phyloP scores from a whole-genome alignment of 2,797 vertebrate genomes.

The Eutrigla gurnardus region DNA sequence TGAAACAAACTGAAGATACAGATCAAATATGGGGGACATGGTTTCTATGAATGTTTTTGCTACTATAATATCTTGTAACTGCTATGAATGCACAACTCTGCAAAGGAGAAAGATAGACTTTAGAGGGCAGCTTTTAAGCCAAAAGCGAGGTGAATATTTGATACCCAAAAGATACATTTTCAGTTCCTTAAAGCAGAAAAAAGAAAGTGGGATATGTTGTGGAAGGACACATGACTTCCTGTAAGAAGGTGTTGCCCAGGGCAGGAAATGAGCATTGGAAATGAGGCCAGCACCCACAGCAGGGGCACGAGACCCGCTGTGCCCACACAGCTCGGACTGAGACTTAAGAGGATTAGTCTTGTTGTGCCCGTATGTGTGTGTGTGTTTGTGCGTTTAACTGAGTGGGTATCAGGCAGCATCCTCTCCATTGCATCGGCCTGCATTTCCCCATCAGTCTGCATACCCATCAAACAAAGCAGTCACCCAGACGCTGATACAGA shows the following conservation, averaged over 20 bases:
- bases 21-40: too few relatives aligned
- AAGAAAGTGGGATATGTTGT: neutral
- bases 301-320: conserved; percentile 61
- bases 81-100: neutral
- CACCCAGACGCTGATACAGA: conserved; percentile 39
- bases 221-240: conserved; percentile 26
- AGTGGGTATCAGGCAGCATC: conserved; percentile 19
- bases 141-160: neutral
- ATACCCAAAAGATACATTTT: conserved; percentile 8
- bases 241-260: conserved; percentile 50
- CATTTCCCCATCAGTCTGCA: conserved; percentile 31
- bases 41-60: too few relatives aligned
- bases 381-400: conserved; percentile 34
- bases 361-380: conserved; percentile 44
- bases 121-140: neutral
- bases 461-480: conserved; percentile 43
- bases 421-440: conserved; percentile 45
- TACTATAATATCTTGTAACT: too few relatives aligned
- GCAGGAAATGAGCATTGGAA: conserved; percentile 72
- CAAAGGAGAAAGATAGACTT: neutral
- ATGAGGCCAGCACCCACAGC: conserved; percentile 67
- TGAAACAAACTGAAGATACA: too few relatives aligned
- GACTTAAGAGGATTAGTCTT: conserved; percentile 76
- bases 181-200: conserved; percentile 3
- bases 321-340: conserved; percentile 66